Evolutionary conservation across 2,888 invertebrate species (phyloP).

Genomic region (Meganola albula): DNA sequence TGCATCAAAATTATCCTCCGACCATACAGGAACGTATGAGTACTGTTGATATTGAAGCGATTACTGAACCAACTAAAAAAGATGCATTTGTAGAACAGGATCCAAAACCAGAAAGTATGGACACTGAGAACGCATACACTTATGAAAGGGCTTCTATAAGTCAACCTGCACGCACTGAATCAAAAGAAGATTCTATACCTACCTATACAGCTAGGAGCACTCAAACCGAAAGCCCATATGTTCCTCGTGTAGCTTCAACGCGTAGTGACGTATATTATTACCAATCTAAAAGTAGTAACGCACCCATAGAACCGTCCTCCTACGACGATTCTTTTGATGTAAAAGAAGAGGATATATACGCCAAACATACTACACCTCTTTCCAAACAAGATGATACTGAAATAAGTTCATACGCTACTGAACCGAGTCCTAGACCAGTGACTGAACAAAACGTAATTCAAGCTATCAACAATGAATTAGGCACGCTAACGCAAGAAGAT

Average conservation of each 20-base stretch:
- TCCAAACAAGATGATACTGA: slow-evolving; percentile 34
- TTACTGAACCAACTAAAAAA: slow-evolving; percentile 56
- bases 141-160: slow-evolving; percentile 56
- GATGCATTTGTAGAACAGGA: slow-evolving; percentile 38
- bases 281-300: slow-evolving; percentile 43
- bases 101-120: slow-evolving; percentile 40
- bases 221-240: slow-evolving; percentile 45
- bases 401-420: slow-evolving; percentile 40
- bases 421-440: slow-evolving; percentile 32
- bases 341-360: slow-evolving; percentile 41
- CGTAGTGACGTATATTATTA: slow-evolving; percentile 43
- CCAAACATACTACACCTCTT: slow-evolving; percentile 41
- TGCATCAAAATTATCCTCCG: slow-evolving; percentile 81
- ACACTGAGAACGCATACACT: slow-evolving; percentile 66
- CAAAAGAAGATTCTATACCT: slow-evolving; percentile 37
- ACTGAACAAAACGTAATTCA: slow-evolving; percentile 40
- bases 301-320: slow-evolving; percentile 40
- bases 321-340: slow-evolving; percentile 40
- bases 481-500: slow-evolving; percentile 40
- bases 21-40: slow-evolving; percentile 70
- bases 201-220: slow-evolving; percentile 39
- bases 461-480: slow-evolving; percentile 36
- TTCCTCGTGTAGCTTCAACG: slow-evolving; percentile 39
- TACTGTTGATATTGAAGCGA: slow-evolving; percentile 67
- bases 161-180: slow-evolving; percentile 40